These are phyloP conservation scores for Danaus plexippus DNA, from an alignment of 1,140 invertebrate species.

Conservation along the genomic window DNA sequence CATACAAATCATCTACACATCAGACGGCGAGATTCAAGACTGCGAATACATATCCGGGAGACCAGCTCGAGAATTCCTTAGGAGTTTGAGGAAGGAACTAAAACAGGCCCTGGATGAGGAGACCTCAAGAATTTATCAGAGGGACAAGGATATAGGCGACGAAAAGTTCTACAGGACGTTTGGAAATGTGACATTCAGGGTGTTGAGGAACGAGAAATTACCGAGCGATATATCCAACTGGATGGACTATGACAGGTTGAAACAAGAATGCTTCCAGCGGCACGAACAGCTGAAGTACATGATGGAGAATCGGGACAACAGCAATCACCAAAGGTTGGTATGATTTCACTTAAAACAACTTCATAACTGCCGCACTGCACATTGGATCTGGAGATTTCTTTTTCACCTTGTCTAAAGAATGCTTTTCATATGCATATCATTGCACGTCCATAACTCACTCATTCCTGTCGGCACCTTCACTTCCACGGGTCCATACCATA, in stretches of 20 bases:
- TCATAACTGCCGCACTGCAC: neutral
- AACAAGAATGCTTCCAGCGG: slow-evolving; percentile 63
- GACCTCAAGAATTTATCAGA: slow-evolving; percentile 38
- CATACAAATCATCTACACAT: slow-evolving; percentile 78
- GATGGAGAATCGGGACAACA: slow-evolving; percentile 45
- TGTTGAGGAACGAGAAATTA: slow-evolving; percentile 49
- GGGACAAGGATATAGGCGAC: slow-evolving; percentile 27
- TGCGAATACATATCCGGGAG: slow-evolving; percentile 75
- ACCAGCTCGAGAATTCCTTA: slow-evolving; percentile 72
- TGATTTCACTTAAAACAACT: neutral
- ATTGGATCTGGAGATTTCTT: slow-evolving; percentile 5
- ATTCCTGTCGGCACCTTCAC: neutral
- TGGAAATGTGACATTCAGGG: slow-evolving; percentile 57
- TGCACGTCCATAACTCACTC: slow-evolving; percentile 1
- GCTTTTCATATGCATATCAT: neutral
- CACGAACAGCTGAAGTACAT: slow-evolving; percentile 59
- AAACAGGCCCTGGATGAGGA: slow-evolving; percentile 63
- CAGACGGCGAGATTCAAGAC: slow-evolving; percentile 73
- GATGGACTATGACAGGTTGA: slow-evolving; percentile 71
- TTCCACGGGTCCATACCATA: neutral
- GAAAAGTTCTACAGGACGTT: slow-evolving; percentile 56
- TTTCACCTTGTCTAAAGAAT: neutral
- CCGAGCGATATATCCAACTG: slow-evolving; percentile 62
- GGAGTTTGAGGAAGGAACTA: slow-evolving; percentile 72
- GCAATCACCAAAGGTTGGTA: slow-evolving; percentile 36